Conservation (phyloP, 1,140 invertebrate species). For the Trichomalopsis sarcophagae region DNA sequence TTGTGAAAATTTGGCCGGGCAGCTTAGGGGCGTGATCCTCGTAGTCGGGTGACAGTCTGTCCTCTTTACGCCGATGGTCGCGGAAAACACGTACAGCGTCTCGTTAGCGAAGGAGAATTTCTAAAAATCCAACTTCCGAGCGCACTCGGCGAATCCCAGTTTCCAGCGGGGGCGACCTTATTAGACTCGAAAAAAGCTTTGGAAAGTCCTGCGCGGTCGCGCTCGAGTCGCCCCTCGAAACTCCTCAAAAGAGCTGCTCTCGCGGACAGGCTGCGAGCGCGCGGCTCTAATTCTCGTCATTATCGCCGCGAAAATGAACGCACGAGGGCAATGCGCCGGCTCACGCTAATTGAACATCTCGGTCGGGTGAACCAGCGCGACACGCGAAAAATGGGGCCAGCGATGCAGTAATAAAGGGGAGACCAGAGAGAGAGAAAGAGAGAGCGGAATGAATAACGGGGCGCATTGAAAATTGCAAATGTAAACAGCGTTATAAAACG, state of each 20-base stretch:
- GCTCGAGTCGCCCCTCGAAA: background rate
- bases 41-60: background rate
- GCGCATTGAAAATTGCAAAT: background rate
- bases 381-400: too few species aligned
- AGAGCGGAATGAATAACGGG: background rate
- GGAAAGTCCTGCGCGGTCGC: background rate
- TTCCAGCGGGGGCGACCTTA: background rate
- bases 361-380: background rate
- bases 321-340: background rate
- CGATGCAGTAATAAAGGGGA: too few species aligned
- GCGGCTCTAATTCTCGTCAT: constrained; percentile 2
- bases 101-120: background rate
- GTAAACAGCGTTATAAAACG: background rate
- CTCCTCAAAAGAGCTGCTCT: background rate
- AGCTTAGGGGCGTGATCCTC: background rate
- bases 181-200: background rate
- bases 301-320: background rate
- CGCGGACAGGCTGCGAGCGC: background rate
- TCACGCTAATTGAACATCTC: constrained; percentile 4
- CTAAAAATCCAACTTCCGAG: background rate
- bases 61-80: too few species aligned
- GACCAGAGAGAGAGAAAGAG: background rate
- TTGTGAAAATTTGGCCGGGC: background rate
- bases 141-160: background rate
- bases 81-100: too few species aligned